Evolutionary conservation across 2,888 invertebrate genomes (phyloP).

Genomic region (Ectemnius lituratus): DNA sequence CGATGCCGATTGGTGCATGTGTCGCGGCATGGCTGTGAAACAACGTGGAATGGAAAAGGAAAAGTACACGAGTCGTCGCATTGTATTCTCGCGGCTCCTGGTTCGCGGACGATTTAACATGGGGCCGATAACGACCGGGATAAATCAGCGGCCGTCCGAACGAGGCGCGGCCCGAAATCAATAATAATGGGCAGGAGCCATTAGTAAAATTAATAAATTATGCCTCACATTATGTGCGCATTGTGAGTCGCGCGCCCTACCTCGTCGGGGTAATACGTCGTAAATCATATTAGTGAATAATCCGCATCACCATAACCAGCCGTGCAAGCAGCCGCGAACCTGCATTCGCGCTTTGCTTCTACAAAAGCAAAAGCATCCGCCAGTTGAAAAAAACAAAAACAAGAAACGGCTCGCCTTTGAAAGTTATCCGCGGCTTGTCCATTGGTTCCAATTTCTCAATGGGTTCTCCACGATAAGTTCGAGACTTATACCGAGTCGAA

Average conservation of each 20-base stretch:
- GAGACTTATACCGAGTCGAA: constrained; percentile 3
- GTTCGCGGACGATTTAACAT: constrained; percentile 72
- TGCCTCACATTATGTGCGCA: constrained; percentile 77
- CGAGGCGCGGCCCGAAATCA: constrained; percentile 74
- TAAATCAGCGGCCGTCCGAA: constrained; percentile 75
- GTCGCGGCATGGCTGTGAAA: constrained; percentile 34
- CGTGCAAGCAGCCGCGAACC: constrained; percentile 57
- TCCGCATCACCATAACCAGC: constrained; percentile 77
- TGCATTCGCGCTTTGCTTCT: constrained; percentile 59
- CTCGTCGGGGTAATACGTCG: constrained; percentile 73
- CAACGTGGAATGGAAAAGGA: constrained; percentile 54
- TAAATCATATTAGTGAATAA: constrained; percentile 79
- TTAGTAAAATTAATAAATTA: constrained; percentile 79
- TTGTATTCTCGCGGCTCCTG: constrained; percentile 66
- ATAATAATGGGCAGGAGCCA: constrained; percentile 78
- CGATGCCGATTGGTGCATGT: constrained; percentile 35
- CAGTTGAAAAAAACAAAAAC: too few species aligned
- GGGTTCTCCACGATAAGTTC: too few species aligned
- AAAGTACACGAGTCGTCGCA: constrained; percentile 61
- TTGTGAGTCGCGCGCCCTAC: constrained; percentile 72
- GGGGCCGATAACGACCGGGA: constrained; percentile 75
- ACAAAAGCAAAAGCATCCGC: constrained; percentile 63
- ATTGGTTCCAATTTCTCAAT: too few species aligned
- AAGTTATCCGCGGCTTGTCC: too few species aligned
- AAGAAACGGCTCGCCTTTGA: too few species aligned